Percentiles rank a stretch among this genome's conserved stretches.
These are phyloP conservation scores for Choristoneura rosaceana DNA, from an alignment of 2,888 invertebrate species.

Conservation along the genomic window DNA sequence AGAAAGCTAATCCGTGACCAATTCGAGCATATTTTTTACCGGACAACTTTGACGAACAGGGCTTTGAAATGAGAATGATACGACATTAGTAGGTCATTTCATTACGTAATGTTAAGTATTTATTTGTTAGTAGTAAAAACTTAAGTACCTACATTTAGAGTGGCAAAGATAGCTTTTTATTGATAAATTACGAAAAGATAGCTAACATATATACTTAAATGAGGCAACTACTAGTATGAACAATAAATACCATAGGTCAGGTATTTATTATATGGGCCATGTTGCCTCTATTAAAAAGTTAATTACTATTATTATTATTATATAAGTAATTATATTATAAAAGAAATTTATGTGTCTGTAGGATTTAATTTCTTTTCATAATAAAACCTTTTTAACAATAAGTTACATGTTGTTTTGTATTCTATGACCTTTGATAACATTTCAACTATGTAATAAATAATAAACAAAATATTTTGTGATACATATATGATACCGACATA, in stretches of 20 bases:
- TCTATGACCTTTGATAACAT: slow-evolving; percentile 30
- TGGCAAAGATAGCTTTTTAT: neutral
- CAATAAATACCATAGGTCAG: too few relatives aligned
- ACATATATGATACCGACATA: neutral
- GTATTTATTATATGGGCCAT: too few relatives aligned
- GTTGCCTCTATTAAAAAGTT: too few relatives aligned
- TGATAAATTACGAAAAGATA: neutral
- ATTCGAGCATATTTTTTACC: slow-evolving; percentile 38
- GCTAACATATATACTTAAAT: neutral
- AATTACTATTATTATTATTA: too few relatives aligned
- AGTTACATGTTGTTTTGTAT: slow-evolving; percentile 17
- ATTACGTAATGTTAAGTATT: slow-evolving; percentile 36
- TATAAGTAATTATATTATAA: too few relatives aligned
- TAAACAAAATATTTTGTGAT: slow-evolving; percentile 22
- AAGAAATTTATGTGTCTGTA: neutral
- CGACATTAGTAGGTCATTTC: slow-evolving; percentile 37
- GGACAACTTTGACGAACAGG: slow-evolving; percentile 38
- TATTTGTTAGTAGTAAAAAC: slow-evolving; percentile 28
- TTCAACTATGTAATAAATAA: slow-evolving; percentile 13
- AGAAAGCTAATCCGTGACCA: slow-evolving; percentile 40
- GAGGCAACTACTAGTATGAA: neutral
- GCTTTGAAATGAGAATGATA: slow-evolving; percentile 37
- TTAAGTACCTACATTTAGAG: slow-evolving; percentile 12
- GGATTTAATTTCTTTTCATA: neutral
- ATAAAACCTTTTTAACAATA: neutral